phyloP scores from a whole-genome alignment of 2,113 vertebrate species.

The Lanius ludovicianus region DNA sequence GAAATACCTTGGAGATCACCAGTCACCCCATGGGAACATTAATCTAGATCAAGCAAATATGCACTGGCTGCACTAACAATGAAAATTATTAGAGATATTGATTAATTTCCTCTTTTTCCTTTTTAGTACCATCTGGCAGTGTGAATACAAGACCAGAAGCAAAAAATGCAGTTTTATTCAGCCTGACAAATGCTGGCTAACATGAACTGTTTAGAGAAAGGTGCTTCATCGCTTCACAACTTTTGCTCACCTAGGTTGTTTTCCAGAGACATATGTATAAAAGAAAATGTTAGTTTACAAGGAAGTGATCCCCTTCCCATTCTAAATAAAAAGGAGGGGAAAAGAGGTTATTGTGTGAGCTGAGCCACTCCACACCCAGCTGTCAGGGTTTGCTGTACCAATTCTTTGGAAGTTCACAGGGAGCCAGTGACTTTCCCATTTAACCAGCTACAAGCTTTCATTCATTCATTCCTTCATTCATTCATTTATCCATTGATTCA shows the following conservation, averaged over 20 bases:
- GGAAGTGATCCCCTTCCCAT: not conserved
- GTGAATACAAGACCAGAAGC: not conserved
- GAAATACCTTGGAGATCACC: not conserved
- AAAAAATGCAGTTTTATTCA: constrained; percentile 17
- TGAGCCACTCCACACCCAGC: not conserved
- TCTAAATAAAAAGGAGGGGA: not conserved
- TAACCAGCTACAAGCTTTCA: not conserved
- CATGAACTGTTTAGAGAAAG: not conserved
- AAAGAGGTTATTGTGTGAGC: not conserved
- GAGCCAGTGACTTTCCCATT: not conserved
- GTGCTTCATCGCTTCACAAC: not conserved
- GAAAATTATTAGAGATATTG: constrained; percentile 31
- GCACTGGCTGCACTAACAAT: not conserved
- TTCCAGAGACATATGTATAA: not conserved
- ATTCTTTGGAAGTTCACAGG: not conserved
- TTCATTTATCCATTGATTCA: not conserved
- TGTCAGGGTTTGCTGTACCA: not conserved
- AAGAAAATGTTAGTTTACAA: not conserved
- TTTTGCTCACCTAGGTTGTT: not conserved
- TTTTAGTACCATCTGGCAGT: constrained; percentile 18
- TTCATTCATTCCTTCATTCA: not conserved
- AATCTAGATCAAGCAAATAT: not conserved
- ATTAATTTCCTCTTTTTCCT: constrained; percentile 17
- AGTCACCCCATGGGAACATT: not conserved
- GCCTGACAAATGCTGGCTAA: not conserved